Evolutionary conservation across 2,113 vertebrate genomes (phyloP).

Genomic region (Centropristis striata): DNA sequence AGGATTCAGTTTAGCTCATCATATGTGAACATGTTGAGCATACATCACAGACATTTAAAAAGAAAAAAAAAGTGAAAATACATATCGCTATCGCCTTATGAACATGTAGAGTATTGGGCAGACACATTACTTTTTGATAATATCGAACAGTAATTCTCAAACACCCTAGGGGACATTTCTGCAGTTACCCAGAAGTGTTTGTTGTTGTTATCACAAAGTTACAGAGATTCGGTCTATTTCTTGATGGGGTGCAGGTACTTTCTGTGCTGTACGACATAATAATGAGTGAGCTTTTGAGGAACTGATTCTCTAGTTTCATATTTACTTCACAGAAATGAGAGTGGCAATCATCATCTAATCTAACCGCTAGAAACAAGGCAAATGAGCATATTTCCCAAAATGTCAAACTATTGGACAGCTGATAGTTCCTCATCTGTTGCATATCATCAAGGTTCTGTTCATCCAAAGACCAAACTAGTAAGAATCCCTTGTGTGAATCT

Average conservation of each 20-base stretch:
- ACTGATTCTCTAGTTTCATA: slow-evolving; percentile 20
- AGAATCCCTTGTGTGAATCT: not conserved
- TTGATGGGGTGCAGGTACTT: not conserved
- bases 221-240: not conserved
- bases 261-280: not conserved
- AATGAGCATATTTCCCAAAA: slow-evolving; percentile 12
- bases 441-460: not conserved
- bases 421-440: not conserved
- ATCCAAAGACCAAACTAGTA: not conserved
- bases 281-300: not conserved
- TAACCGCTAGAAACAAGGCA: not conserved
- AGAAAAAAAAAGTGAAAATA: slow-evolving; percentile 14
- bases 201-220: too few relatives aligned
- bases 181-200: too few relatives aligned
- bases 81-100: slow-evolving; percentile 8
- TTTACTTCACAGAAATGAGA: slow-evolving; percentile 17
- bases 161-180: too few relatives aligned
- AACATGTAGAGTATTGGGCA: not conserved
- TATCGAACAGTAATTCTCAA: too few relatives aligned
- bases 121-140: slow-evolving; percentile 1
- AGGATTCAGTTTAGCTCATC: slow-evolving; percentile 45
- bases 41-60: slow-evolving; percentile 34
- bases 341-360: slow-evolving; percentile 6
- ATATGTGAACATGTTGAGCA: slow-evolving; percentile 38
- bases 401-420: slow-evolving; percentile 2